Conservation (phyloP, 2,888 invertebrate species). For the Limnephilus auricula region DNA sequence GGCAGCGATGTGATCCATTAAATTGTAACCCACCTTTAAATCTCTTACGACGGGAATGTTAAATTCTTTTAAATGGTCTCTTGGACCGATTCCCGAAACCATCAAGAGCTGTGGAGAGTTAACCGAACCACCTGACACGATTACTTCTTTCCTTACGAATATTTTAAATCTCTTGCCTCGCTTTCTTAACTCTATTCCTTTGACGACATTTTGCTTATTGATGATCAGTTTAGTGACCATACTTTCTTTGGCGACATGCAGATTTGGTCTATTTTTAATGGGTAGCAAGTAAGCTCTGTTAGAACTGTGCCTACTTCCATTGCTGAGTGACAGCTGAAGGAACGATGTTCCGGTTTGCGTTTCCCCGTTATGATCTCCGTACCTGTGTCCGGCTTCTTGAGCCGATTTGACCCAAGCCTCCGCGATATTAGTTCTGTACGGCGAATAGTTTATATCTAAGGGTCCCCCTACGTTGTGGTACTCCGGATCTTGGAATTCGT, state of each 20-base stretch:
- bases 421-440: conserved; percentile 76
- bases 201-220: conserved; percentile 77
- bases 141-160: conserved; percentile 83
- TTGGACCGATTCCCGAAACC: conserved; percentile 87
- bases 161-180: conserved; percentile 76
- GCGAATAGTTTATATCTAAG: conserved; percentile 77
- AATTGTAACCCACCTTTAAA: conserved; percentile 82
- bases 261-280: conserved; percentile 78
- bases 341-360: conserved; percentile 80
- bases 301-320: conserved; percentile 83
- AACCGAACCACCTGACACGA: conserved; percentile 86
- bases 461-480: conserved; percentile 79
- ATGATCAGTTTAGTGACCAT: conserved; percentile 80
- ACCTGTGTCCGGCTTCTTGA: conserved; percentile 79
- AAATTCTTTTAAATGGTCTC: conserved; percentile 77
- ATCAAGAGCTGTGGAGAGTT: conserved; percentile 88
- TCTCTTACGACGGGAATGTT: conserved; percentile 78
- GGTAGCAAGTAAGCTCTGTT: conserved; percentile 83
- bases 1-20: conserved; percentile 84
- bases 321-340: conserved; percentile 81
- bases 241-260: conserved; percentile 79
- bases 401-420: conserved; percentile 81
- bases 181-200: conserved; percentile 80
- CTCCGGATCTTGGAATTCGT: conserved; percentile 75
- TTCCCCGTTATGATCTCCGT: conserved; percentile 81